Evolutionary conservation across 1,140 invertebrate species (phyloP).

Genomic region (Steinernema khuongi): DNA sequence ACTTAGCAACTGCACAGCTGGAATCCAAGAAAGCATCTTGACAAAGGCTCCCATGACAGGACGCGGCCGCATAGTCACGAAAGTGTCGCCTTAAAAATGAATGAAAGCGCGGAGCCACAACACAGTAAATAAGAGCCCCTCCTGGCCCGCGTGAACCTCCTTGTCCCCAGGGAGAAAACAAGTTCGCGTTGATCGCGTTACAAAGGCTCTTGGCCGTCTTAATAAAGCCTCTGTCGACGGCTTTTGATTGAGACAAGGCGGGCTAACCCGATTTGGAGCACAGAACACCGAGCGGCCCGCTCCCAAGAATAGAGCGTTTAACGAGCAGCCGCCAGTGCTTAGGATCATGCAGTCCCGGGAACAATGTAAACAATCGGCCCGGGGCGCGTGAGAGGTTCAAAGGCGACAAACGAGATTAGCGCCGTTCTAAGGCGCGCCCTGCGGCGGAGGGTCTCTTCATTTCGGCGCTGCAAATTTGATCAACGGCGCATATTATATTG

Average conservation of each 20-base stretch:
- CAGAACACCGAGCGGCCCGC: not conserved
- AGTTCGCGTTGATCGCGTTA: not conserved
- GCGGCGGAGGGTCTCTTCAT: slow-evolving; percentile 12
- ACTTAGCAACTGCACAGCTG: too few relatives aligned
- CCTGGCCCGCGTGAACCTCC: too few relatives aligned
- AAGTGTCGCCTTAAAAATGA: too few relatives aligned
- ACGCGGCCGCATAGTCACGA: too few relatives aligned
- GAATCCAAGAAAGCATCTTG: too few relatives aligned
- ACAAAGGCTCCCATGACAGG: too few relatives aligned
- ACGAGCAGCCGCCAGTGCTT: not conserved
- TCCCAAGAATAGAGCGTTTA: not conserved
- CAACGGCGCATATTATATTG: not conserved
- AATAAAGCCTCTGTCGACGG: not conserved
- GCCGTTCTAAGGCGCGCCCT: not conserved
- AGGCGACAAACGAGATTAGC: slow-evolving; percentile 1
- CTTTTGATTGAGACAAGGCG: slow-evolving; percentile 1
- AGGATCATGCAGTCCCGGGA: not conserved
- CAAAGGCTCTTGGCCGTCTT: not conserved
- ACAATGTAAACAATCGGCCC: slow-evolving; percentile 12
- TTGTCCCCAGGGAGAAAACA: too few relatives aligned
- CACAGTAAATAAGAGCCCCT: too few relatives aligned
- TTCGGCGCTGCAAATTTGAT: not conserved
- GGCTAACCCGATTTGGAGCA: not conserved
- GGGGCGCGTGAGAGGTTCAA: not conserved
- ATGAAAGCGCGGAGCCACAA: too few relatives aligned